Evolutionary conservation across 2,113 vertebrate genomes (phyloP), one percentile per base, ranked within the genome.

Genomic region (Cryptotis parvus): DNA sequence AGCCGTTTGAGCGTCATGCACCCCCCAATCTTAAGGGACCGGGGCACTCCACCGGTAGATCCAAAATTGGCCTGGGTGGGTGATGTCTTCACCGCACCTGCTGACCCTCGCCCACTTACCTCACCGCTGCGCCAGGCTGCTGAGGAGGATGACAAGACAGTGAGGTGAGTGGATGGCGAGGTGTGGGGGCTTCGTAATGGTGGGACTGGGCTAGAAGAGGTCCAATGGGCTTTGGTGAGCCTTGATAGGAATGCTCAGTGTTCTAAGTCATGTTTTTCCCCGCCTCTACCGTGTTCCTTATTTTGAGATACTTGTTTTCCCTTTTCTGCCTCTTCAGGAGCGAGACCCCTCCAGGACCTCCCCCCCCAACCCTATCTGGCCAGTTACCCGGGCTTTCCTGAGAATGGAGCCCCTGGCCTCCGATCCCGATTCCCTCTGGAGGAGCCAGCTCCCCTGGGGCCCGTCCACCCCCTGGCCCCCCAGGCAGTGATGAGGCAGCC

Each of bases 41-140:
- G 98, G n/a, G 98, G 98, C 55, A 99, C 99, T 6, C 99, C 99
- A 11, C 99, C 99, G 9, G 98, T 99, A 94, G 99, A 99, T 96
- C 98, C 99, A 69, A 99, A 99, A 90, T 90, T 99, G 96, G 98
- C 98, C 73, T 99, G 99, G 99, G 98, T 98, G 26, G 97, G 98
- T 3, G 99, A 99, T 39, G 98, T 98, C 65, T 99, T 99, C 75
- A 96, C 98, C 4, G 96, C 96, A 18, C 97, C 99, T 39, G 35
- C 95, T 4, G 97, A 97, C 16, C 87, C 94, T 5, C 98, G 98
- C 6, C 97, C 98, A 1, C 96, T 98, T 2, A 97, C 98, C 3
- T 99, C 98, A 7, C 98, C 99, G 0, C 95, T 98, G 65, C 98
- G 98, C 79, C 99, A 98, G 96, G 98, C 98, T 73, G 97, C 98